These are phyloP conservation scores for Sporophila hypoxantha DNA, from an alignment of 2,113 vertebrate genomes.

Conservation along the genomic window DNA sequence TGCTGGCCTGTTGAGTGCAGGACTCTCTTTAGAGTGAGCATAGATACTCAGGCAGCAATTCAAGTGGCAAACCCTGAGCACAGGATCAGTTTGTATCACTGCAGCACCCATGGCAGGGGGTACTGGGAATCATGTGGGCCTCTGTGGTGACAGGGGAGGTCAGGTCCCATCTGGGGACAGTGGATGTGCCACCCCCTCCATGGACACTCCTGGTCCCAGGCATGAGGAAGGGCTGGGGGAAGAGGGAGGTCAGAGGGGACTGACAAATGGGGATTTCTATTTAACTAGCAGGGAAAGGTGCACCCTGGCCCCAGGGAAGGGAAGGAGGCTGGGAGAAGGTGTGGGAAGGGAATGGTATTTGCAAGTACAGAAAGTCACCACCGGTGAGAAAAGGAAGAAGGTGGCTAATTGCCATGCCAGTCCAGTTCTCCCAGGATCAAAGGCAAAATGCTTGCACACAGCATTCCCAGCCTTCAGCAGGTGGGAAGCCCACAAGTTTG, in stretches of 20 bases:
- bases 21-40: not conserved
- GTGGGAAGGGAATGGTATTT: slow-evolving; percentile 51
- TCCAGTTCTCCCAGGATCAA: slow-evolving; percentile 15
- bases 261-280: not conserved
- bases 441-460: not conserved
- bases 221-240: not conserved
- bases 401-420: slow-evolving; percentile 24
- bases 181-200: not conserved
- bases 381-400: not conserved
- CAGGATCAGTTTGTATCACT: not conserved
- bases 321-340: not conserved
- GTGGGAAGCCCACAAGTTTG: not conserved
- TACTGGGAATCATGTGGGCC: not conserved
- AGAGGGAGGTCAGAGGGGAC: not conserved
- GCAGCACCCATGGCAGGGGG: rapidly evolving
- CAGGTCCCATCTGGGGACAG: not conserved
- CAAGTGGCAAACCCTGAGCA: not conserved
- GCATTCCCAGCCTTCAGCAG: not conserved
- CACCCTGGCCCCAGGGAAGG: slow-evolving; percentile 17
- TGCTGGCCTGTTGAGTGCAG: not conserved
- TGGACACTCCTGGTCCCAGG: not conserved
- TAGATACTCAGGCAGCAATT: not conserved
- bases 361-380: not conserved
- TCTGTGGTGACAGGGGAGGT: not conserved
- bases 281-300: not conserved